Base-by-base conservation (phyloP, 2,888 invertebrate species). In the Podabrus alpinus region DNA sequence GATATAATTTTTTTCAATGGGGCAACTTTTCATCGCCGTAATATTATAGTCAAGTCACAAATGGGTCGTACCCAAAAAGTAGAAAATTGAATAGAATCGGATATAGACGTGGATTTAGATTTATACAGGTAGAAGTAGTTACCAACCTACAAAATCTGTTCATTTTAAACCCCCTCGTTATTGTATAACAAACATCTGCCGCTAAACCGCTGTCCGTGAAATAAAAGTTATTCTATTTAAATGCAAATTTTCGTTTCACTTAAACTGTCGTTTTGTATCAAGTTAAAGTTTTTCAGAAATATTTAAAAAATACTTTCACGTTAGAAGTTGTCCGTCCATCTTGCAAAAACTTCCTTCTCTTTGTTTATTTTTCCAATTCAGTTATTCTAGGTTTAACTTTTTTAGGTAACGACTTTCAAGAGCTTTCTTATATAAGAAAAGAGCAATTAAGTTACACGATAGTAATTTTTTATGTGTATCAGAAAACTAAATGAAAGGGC, bases 181-280 rank as follows among this genome's bases (percentile, higher is more conserved):
- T 74, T 68, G 71, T 71, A 9, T 29, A 45, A 15, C 19, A 24
- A 74, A 74, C 73, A 76, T 71, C 73, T 76, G 77, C 64, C 75
- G 66, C 66, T 69, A 16, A 66, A 68, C 60, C 62, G 68, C 61
- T 61, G 68, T 66, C 69, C 61, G 71, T 72, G 69, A 73, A 62
- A 77, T 73, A 75, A 69, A 77, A 77, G 77, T 77, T 77, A 69
- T 73, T 71, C 75, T 66, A 70, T 75, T 77, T 74, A 71, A 72
- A 77, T 77, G 77, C 72, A 77, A 77, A 77, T 75, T 60, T 68
- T 16, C 15, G 62, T 76, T 77, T 64, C 21, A 70, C 69, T 67
- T 64, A 66, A 73, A 74, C 62, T 68, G 64, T 70, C 66, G 59
- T 69, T 71, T 25, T 59, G 15, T 25, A 66, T 45, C 61, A 71